Conservation (phyloP, 2,113 vertebrate species). For the Spilogale gracilis region DNA sequence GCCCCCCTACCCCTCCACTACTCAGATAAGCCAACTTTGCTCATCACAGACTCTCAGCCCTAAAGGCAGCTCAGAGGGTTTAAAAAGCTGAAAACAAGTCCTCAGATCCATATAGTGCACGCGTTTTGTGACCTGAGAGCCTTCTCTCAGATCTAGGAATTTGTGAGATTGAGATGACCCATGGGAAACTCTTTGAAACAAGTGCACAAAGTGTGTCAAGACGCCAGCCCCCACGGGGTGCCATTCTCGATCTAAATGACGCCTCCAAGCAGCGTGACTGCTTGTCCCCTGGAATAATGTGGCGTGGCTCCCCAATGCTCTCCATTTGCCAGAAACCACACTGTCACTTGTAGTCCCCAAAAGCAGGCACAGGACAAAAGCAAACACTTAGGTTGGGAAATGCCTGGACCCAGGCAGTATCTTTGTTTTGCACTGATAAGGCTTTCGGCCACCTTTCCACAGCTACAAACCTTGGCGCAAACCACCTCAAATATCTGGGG, state of each 20-base stretch:
- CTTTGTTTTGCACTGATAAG: background rate
- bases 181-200: conserved; percentile 1
- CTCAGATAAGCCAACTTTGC: background rate
- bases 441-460: background rate
- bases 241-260: background rate
- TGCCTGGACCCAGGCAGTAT: background rate
- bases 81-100: background rate
- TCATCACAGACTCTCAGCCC: background rate
- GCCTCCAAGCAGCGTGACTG: background rate
- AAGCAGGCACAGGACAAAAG: background rate
- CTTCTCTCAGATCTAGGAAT: background rate
- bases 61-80: background rate
- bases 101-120: background rate
- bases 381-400: background rate
- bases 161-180: background rate
- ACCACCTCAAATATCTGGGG: rapidly evolving
- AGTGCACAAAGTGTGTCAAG: background rate
- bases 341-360: background rate
- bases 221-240: no score
- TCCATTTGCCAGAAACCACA: background rate
- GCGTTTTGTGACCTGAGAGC: background rate
- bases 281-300: background rate
- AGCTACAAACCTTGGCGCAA: background rate
- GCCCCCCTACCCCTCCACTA: background rate
- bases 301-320: background rate